A percentile compares a stretch with the other conserved stretches of the same genome.
Conservation (phyloP, 2,888 invertebrate genomes). For the Trissolcus brochymenae region DNA sequence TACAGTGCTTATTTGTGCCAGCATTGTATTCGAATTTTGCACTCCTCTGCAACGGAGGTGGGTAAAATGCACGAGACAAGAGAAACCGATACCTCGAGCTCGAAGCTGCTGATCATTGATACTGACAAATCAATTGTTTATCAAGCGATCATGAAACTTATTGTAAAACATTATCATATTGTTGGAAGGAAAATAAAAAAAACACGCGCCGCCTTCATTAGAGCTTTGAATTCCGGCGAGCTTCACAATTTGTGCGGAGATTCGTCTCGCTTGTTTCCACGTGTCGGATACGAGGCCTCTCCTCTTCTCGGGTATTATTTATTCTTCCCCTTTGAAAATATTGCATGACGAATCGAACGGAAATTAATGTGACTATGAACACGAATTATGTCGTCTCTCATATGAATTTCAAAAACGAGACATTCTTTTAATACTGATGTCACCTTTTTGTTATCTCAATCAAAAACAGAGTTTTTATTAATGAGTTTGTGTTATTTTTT, state of each 20-base stretch:
- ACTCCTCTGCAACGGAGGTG: slow-evolving; percentile 51
- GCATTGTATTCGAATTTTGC: slow-evolving; percentile 45
- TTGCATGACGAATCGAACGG: slow-evolving; percentile 37
- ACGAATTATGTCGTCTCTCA: slow-evolving; percentile 13
- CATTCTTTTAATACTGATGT: neutral
- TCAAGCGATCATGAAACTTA: neutral
- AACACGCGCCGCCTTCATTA: neutral
- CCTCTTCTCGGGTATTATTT: slow-evolving; percentile 27
- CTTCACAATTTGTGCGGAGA: neutral
- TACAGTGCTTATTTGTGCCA: slow-evolving; percentile 25
- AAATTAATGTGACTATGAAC: slow-evolving; percentile 32
- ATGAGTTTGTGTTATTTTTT: neutral
- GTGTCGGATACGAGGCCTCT: slow-evolving; percentile 2
- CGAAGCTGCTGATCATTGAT: slow-evolving; percentile 23
- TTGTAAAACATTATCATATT: neutral
- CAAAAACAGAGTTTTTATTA: neutral
- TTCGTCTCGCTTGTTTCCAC: slow-evolving; percentile 26
- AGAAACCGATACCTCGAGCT: slow-evolving; percentile 38
- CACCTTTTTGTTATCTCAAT: slow-evolving; percentile 8
- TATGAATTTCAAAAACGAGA: slow-evolving; percentile 16
- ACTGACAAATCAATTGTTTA: slow-evolving; percentile 28
- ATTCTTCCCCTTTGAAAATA: slow-evolving; percentile 23
- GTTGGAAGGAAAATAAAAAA: neutral
- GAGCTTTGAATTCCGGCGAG: neutral
- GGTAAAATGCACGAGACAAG: slow-evolving; percentile 21